These are phyloP conservation scores for Aplysina aerophoba DNA, from an alignment of 37 sponge, comb jelly and placozoan genomes.

Conservation along the genomic window DNA sequence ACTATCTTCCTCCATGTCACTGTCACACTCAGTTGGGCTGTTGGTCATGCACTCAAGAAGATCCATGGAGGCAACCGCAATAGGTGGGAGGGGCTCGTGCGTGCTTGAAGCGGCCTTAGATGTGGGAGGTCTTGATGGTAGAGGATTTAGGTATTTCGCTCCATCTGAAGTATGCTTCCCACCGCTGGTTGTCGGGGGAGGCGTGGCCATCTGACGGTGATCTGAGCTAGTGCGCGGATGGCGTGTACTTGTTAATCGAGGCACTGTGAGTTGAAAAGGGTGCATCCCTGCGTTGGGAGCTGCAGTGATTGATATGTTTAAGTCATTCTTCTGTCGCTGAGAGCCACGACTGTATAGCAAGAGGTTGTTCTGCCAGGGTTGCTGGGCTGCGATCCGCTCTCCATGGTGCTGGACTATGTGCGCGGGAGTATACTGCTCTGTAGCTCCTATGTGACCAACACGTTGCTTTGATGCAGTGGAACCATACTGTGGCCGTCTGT, in stretches of 20 bases:
- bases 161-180: background rate
- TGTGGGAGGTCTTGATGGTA: conserved; percentile 9
- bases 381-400: background rate
- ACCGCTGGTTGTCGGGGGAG: background rate
- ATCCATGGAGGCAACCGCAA: background rate
- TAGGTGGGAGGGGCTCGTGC: conserved; percentile 17
- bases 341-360: background rate
- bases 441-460: background rate
- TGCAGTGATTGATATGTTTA: background rate
- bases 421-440: background rate
- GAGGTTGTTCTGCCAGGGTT: background rate
- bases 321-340: background rate
- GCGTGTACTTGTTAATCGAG: background rate
- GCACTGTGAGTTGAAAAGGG: conserved; percentile 8
- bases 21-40: background rate
- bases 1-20: background rate
- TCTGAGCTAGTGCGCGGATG: background rate
- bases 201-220: background rate
- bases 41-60: too few relatives aligned
- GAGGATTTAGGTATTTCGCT: background rate
- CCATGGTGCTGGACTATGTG: too few relatives aligned
- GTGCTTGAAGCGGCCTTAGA: background rate
- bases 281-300: conserved; percentile 15
- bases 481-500: conserved; percentile 1
- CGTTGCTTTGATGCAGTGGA: background rate